Conservation (phyloP, 2,113 vertebrate genomes). For the Gallinago jamesoni region DNA sequence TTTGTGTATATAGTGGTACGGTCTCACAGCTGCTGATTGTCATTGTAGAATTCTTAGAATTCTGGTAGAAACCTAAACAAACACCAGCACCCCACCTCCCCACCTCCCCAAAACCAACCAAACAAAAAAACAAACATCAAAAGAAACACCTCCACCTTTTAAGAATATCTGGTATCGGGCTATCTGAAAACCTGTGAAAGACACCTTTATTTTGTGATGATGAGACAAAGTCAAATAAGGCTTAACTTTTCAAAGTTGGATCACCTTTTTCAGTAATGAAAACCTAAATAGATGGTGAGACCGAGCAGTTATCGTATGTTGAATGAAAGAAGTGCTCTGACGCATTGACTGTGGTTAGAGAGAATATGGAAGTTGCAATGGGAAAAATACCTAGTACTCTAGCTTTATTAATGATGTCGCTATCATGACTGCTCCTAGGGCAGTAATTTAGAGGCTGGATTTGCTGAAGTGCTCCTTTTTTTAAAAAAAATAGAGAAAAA, state of each 20-base stretch:
- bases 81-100: no score
- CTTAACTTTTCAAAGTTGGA: neutral
- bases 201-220: neutral
- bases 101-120: no score
- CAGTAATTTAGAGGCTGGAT: neutral
- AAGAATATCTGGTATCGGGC: neutral
- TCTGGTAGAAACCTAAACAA: neutral
- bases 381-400: neutral
- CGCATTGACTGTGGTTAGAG: neutral
- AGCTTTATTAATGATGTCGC: neutral
- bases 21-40: rapidly evolving
- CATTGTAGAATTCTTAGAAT: neutral
- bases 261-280: neutral
- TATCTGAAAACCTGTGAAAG: neutral
- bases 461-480: neutral
- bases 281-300: neutral
- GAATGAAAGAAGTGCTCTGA: neutral
- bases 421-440: neutral
- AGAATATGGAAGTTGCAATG: neutral
- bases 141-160: neutral
- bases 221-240: neutral
- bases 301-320: neutral
- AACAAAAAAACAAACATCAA: neutral
- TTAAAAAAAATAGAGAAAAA: neutral
- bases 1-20: neutral